Conservation (phyloP, 30 jellyfish, hydroid and myxozoan species). For the Aurelia aurita region DNA sequence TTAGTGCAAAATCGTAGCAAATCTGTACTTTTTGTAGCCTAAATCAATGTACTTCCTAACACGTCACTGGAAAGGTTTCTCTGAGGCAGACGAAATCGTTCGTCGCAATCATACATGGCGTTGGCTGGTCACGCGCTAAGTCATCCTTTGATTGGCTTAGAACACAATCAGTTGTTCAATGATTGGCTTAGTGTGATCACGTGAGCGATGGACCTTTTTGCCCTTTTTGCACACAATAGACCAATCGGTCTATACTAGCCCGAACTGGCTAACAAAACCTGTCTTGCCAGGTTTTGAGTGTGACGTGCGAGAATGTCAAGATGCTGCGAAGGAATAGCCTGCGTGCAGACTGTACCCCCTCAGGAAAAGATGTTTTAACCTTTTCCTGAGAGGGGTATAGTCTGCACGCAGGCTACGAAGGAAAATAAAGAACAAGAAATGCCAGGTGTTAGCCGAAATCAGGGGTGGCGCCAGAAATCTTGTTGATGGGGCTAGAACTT, state of each 20-base stretch:
- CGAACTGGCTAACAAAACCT: constrained; percentile 26
- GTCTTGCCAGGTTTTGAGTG: too few relatives aligned
- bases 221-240: constrained; percentile 39
- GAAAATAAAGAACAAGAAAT: too few relatives aligned
- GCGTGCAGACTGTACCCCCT: too few relatives aligned
- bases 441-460: too few relatives aligned
- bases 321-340: too few relatives aligned
- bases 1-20: neutral
- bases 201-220: constrained; percentile 52
- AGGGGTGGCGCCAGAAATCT: too few relatives aligned
- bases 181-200: constrained; percentile 20
- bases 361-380: too few relatives aligned
- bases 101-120: neutral
- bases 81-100: constrained; percentile 5
- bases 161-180: neutral
- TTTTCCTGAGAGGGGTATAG: too few relatives aligned
- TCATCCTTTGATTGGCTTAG: constrained; percentile 3
- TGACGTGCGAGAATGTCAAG: too few relatives aligned
- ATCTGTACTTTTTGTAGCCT: neutral
- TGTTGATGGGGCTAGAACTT: too few relatives aligned
- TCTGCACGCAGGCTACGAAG: too few relatives aligned
- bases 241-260: constrained; percentile 63
- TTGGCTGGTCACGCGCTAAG: constrained; percentile 27
- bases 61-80: neutral
- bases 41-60: neutral